phyloP scores from a whole-genome alignment of 2,888 invertebrate species.

The Brenthis ino region DNA sequence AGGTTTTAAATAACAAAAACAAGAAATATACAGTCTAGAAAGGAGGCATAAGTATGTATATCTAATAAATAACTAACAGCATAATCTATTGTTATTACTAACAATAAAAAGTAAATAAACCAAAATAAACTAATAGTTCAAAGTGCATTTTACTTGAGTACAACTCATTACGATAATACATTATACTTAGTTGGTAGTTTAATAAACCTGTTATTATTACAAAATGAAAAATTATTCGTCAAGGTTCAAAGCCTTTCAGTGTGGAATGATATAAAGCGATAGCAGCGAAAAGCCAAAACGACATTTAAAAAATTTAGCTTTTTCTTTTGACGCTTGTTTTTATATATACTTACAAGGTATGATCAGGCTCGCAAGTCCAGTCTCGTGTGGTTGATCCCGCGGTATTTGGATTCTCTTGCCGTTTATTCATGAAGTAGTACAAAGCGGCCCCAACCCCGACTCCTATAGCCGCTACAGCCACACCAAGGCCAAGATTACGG shows the following conservation, averaged over 20 bases:
- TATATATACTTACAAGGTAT: constrained; percentile 42
- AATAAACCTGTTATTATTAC: constrained; percentile 9
- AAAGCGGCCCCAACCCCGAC: constrained; percentile 73
- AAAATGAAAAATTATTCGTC: not conserved
- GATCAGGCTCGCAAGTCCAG: constrained; percentile 55
- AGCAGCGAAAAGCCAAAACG: too few relatives aligned
- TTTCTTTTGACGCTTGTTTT: not conserved
- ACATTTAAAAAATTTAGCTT: not conserved
- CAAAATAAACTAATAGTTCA: too few relatives aligned
- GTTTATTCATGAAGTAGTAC: constrained; percentile 71
- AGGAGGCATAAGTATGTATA: too few relatives aligned
- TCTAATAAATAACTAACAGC: too few relatives aligned
- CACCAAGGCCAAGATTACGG: constrained; percentile 66
- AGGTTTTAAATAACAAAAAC: too few relatives aligned
- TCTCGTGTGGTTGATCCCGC: constrained; percentile 60
- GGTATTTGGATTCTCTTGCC: constrained; percentile 56
- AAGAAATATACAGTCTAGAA: too few relatives aligned
- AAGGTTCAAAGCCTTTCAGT: constrained; percentile 11
- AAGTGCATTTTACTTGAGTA: too few relatives aligned
- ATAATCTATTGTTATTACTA: too few relatives aligned
- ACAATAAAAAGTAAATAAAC: too few relatives aligned
- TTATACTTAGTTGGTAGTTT: too few relatives aligned
- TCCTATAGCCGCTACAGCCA: constrained; percentile 71
- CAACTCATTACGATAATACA: too few relatives aligned
- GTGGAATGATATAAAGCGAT: constrained; percentile 1